Evolutionary conservation across 2,888 invertebrate genomes (phyloP).

Genomic region (Agapostemon virescens): DNA sequence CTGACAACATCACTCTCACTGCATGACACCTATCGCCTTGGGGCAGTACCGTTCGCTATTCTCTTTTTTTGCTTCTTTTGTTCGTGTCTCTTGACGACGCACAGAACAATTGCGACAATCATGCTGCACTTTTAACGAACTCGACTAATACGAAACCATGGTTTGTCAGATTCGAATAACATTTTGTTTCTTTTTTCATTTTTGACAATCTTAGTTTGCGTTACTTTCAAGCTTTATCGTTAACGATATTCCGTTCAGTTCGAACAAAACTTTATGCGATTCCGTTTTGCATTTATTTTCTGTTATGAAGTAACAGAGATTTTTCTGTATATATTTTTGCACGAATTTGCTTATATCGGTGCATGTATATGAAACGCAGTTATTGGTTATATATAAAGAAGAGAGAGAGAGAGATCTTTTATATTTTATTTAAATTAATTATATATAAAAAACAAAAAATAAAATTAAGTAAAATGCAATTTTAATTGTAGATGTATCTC

Average conservation of each 20-base stretch:
- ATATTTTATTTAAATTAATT: background rate
- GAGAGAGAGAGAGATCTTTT: background rate
- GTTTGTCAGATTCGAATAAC: background rate
- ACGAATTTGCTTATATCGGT: slow-evolving; percentile 28
- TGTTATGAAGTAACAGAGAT: background rate
- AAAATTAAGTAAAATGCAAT: background rate
- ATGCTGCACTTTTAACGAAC: slow-evolving; percentile 5
- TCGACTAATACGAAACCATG: slow-evolving; percentile 6
- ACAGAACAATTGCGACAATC: slow-evolving; percentile 26
- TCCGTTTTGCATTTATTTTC: background rate
- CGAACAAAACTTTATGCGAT: background rate
- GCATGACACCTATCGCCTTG: slow-evolving; percentile 67
- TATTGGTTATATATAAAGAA: slow-evolving; percentile 3
- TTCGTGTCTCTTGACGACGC: slow-evolving; percentile 19
- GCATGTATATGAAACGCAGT: slow-evolving; percentile 22
- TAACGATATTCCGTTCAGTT: background rate
- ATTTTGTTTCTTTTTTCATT: background rate
- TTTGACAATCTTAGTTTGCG: background rate
- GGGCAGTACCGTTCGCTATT: slow-evolving; percentile 50
- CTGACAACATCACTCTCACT: slow-evolving; percentile 65
- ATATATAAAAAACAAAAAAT: too few relatives aligned
- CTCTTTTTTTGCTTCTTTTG: slow-evolving; percentile 33
- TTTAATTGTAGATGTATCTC: background rate
- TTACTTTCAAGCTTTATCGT: background rate
- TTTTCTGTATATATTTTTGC: slow-evolving; percentile 15